Percentiles rank a stretch among this genome's conserved stretches.
phyloP scores from a whole-genome alignment of 2,113 vertebrate species.

The Ivindomyrus marchei region DNA sequence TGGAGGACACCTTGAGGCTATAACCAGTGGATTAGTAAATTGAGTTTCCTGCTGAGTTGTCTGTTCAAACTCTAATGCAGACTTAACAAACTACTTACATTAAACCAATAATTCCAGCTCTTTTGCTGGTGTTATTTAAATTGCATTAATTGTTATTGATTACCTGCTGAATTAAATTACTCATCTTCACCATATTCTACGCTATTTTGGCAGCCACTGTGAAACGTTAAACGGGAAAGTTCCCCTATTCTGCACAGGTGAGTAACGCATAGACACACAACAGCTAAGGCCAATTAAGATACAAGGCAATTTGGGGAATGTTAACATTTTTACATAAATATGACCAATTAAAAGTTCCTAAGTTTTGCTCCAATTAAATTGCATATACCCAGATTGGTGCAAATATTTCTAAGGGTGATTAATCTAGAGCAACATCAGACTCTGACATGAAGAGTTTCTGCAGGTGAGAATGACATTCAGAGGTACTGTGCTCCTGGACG shows the following conservation, averaged over 20 bases:
- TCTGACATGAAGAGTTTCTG: background rate
- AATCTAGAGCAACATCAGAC: background rate
- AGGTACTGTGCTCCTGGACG: background rate
- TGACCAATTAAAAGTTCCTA: background rate
- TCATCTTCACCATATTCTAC: background rate
- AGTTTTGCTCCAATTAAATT: background rate
- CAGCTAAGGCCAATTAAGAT: background rate
- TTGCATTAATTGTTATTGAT: background rate
- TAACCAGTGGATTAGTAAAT: background rate
- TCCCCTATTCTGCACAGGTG: background rate
- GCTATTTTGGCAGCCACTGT: background rate
- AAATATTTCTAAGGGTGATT: background rate
- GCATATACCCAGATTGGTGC: background rate
- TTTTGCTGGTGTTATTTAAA: background rate
- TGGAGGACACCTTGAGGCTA: background rate
- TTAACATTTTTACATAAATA: background rate
- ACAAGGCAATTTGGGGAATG: background rate
- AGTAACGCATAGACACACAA: background rate
- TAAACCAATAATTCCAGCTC: background rate
- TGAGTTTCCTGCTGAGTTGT: background rate
- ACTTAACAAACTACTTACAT: background rate
- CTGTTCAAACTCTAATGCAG: background rate
- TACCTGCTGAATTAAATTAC: background rate
- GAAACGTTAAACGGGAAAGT: background rate
- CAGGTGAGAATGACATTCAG: background rate